Base-by-base conservation (phyloP, 2,888 invertebrate species). In the Slavum lentiscoides region DNA sequence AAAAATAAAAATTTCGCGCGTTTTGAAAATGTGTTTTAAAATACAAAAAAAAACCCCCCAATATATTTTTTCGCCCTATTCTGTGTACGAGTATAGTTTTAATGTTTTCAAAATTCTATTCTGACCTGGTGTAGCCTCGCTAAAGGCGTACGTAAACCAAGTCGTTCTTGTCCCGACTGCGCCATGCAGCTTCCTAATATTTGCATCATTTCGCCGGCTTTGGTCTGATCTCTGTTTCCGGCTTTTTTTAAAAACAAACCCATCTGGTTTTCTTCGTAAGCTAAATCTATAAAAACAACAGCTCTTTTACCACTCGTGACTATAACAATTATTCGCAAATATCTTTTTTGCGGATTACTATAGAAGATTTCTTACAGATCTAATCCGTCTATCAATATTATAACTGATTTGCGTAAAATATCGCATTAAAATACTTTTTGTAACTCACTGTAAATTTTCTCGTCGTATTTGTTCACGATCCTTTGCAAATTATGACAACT, bases 241-340 rank as follows among this genome's bases (percentile, higher is more conserved):
- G 95, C 92, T 86, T 96, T 95, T 86, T 97, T 96, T 82, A 99
- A 88, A 87, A 98, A 98, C 84, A 96, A 90, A 1, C 98, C 97
- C 87, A 98, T 91, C 6, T 94, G 90, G 87, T 96, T 97, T 87
- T 98, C 98, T 87, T 98, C 98, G 87, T 97, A 96, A 11, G 98
- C 95, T 84, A 98, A 89, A 85, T 93, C 91, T 91, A 83, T n/a
- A 85, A 83, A 77, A 23, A 53, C n/a, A 64, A 73, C 43, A 2
- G 19, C 7, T 37, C 17, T 55, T 55, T 55, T 7, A 55, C 55
- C 7, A 5, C 17, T 30, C 30, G 30, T 4, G 30, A 30, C 30
- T 30, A 30, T 30, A 30, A 30, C 4, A 30, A 30, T 30, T 30
- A 30, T 30, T 30, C 4, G 30, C 30, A 2, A 2, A 30, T 30